phyloP scores from a whole-genome alignment of 2,113 vertebrate species.

The Hydropotes inermis region DNA sequence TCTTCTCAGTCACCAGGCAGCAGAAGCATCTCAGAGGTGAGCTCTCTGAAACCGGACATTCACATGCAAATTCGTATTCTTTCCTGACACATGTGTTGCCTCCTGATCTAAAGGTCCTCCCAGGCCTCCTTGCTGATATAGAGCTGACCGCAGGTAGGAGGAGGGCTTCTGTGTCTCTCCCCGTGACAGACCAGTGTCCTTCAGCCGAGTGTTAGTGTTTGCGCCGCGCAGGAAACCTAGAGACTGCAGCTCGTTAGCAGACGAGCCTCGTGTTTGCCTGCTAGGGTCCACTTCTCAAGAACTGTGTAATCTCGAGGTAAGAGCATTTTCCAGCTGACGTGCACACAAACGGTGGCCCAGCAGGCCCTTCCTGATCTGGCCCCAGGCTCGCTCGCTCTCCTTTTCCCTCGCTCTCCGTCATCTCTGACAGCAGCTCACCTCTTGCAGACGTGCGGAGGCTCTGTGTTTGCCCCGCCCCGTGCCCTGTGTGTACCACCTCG shows the following conservation, averaged over 20 bases:
- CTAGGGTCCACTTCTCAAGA: neutral
- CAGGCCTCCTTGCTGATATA: neutral
- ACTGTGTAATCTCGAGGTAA: neutral
- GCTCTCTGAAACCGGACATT: neutral
- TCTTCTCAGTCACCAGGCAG: conserved; percentile 83
- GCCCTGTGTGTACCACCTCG: neutral
- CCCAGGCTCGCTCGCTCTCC: neutral
- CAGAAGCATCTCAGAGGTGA: conserved; percentile 87
- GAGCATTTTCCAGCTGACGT: neutral
- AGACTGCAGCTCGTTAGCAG: neutral
- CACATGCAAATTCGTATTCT: neutral
- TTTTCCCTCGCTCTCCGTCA: neutral
- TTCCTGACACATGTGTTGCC: neutral
- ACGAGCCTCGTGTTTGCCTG: neutral
- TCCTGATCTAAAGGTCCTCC: neutral
- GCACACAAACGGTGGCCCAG: neutral
- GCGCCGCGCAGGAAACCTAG: neutral
- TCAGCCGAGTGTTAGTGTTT: neutral
- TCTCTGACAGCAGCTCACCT: neutral
- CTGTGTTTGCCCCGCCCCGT: too few relatives aligned
- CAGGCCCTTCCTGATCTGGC: neutral
- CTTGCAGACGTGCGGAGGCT: neutral
- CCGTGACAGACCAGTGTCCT: neutral
- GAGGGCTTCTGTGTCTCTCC: neutral
- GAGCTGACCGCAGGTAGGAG: neutral